A percentile compares a stretch with the other conserved stretches of the same genome.
Conservation (phyloP, 1,140 invertebrate species). For the Phortica variegata region DNA sequence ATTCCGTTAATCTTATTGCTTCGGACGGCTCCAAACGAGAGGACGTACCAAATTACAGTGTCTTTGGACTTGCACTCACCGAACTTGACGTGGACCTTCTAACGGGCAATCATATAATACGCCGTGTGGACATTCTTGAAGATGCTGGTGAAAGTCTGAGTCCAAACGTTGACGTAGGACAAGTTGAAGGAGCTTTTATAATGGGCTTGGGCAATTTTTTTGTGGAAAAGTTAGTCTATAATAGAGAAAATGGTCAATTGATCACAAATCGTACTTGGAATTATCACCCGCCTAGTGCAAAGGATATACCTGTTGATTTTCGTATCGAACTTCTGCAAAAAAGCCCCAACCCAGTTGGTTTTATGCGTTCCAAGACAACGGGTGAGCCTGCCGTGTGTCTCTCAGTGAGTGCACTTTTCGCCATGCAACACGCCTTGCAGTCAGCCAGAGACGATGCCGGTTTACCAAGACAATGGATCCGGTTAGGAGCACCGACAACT, state of each 20-base stretch:
- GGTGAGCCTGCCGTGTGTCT: conserved; percentile 79
- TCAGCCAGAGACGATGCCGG: conserved; percentile 66
- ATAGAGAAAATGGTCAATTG: conserved; percentile 66
- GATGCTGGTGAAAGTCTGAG: conserved; percentile 74
- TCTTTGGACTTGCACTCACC: conserved; percentile 63
- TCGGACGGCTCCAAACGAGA: conserved; percentile 60
- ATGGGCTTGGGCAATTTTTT: conserved; percentile 84
- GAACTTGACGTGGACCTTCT: conserved; percentile 76
- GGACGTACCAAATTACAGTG: conserved; percentile 58
- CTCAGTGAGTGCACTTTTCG: conserved; percentile 66
- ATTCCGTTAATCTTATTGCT: conserved; percentile 66
- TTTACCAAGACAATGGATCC: conserved; percentile 58
- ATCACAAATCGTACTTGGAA: conserved; percentile 76
- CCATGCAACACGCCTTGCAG: conserved; percentile 70
- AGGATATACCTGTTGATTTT: conserved; percentile 82
- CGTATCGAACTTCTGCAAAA: conserved; percentile 74
- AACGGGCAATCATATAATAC: conserved; percentile 67
- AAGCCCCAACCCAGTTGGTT: conserved; percentile 67
- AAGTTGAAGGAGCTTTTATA: conserved; percentile 75
- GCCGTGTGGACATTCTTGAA: conserved; percentile 71
- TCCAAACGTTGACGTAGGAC: conserved; percentile 79
- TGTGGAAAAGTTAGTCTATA: conserved; percentile 68
- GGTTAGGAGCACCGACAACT: conserved; percentile 59
- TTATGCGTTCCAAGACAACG: conserved; percentile 79
- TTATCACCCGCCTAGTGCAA: conserved; percentile 78